These are phyloP conservation scores for Xylocampa areola DNA, from an alignment of 2,888 invertebrate genomes.

Conservation along the genomic window DNA sequence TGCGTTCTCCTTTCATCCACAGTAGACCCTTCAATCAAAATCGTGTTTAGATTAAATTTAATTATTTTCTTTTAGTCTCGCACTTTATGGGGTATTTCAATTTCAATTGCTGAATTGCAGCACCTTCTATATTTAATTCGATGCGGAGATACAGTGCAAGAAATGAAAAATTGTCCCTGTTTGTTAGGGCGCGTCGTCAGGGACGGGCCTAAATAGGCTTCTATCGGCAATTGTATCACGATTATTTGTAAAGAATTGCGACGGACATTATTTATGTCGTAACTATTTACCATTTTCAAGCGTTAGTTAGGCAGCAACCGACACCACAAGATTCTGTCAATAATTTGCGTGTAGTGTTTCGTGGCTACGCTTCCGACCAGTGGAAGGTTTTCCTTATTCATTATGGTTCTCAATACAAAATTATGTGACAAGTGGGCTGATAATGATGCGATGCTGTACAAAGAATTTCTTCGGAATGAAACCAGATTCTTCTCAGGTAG, in stretches of 20 bases:
- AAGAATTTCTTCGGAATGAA: slow-evolving; percentile 41
- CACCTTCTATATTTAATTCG: neutral
- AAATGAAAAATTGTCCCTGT: neutral
- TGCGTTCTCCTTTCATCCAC: slow-evolving; percentile 14
- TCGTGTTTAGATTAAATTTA: neutral
- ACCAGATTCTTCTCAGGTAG: slow-evolving; percentile 50
- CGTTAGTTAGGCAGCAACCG: slow-evolving; percentile 44
- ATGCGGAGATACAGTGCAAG: neutral
- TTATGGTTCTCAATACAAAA: slow-evolving; percentile 52
- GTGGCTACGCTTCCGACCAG: slow-evolving; percentile 32
- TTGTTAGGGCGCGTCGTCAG: slow-evolving; percentile 1
- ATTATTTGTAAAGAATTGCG: slow-evolving; percentile 62
- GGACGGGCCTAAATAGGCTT: slow-evolving; percentile 33
- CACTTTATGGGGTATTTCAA: too few relatives aligned
- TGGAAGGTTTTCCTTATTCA: slow-evolving; percentile 29
- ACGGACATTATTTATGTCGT: slow-evolving; percentile 51
- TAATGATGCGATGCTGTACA: slow-evolving; percentile 51
- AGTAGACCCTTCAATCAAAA: slow-evolving; percentile 18
- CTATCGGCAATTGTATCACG: slow-evolving; percentile 46
- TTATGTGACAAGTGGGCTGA: slow-evolving; percentile 69
- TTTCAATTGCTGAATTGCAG: too few relatives aligned
- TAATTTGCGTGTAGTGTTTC: slow-evolving; percentile 65
- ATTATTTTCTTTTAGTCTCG: too few relatives aligned
- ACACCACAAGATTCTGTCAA: slow-evolving; percentile 57
- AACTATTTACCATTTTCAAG: slow-evolving; percentile 57